Evolutionary conservation across 2,113 vertebrate genomes (phyloP), one percentile per base, ranked within the genome.

Genomic region (Chloroceryle aenea): DNA sequence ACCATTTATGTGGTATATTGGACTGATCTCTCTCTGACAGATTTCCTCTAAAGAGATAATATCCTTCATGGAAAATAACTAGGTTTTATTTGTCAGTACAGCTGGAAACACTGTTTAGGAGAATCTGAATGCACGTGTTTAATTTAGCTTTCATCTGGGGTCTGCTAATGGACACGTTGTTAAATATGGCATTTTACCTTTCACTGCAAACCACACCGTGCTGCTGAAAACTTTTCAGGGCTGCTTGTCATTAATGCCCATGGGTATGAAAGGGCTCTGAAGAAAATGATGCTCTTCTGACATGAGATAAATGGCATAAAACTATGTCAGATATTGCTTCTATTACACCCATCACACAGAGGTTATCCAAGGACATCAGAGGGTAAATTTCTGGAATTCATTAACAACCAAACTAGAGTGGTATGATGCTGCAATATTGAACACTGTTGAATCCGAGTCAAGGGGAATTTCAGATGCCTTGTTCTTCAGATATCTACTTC

Each of bases 61-160:
- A 17, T 67, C 42, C 87, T 17, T 93, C 59, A 26, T 11, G 81
- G 76, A 53, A 96, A 95, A 92, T 85, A 92, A 73, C 86, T 83
- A 27, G 92, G 89, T 91, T 12, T 59, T 79, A 52, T 69, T 63
- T 83, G 63, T 87, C 89, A 76, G 64, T 53, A 5, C 27, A 75
- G 61, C 73, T 89, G 85, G 55, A 87, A 90, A 80, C 15, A 5
- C 56, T 59, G 30, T 72, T 93, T 73, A 67, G 68, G 67, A 89
- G 58, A 87, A 69, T 78, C 71, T 43, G 71, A 89, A 84, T 77
- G 84, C 84, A 89, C 63, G 50, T 92, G 66, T 85, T 95, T 79
- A 76, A 91, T 95, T 97, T 50, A 62, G 87, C 87, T 93, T 95
- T 94, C 72, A 81, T 92, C 40, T 48, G 56, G 55, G 45, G 29